These are phyloP conservation scores for Tragelaphus oryx DNA, from an alignment of 2,797 vertebrate genomes.

Conservation along the genomic window DNA sequence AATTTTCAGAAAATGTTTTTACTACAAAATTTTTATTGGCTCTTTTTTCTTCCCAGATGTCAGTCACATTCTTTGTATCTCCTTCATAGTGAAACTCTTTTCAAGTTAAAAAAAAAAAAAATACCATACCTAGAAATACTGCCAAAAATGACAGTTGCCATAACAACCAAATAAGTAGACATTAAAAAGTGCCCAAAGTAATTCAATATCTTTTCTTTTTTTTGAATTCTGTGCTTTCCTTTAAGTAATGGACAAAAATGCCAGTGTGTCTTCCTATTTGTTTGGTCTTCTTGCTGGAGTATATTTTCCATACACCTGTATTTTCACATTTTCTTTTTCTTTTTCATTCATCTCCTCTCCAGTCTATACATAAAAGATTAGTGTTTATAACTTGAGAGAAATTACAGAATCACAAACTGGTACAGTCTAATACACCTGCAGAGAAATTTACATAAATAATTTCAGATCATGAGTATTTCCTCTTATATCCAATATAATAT, in stretches of 20 bases:
- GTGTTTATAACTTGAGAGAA: conserved; percentile 18
- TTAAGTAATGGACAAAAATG: background rate
- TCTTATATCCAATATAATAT: background rate
- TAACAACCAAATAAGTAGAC: background rate
- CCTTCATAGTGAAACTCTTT: background rate
- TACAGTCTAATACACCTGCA: background rate
- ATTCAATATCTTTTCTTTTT: background rate
- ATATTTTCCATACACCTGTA: background rate
- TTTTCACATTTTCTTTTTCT: background rate
- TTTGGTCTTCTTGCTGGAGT: background rate
- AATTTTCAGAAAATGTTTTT: conserved; percentile 19
- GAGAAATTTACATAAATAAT: background rate
- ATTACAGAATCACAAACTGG: background rate
- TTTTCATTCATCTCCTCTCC: background rate
- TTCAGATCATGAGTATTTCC: background rate
- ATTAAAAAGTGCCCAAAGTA: background rate
- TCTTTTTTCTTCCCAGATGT: background rate
- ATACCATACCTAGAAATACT: conserved; percentile 11
- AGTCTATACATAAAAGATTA: background rate
- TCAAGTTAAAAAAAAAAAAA: background rate
- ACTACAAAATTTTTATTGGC: background rate
- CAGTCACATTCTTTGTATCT: background rate
- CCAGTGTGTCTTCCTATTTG: background rate
- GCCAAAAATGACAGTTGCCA: background rate
- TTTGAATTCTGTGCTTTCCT: background rate